phyloP scores from a whole-genome alignment of 2,888 invertebrate genomes.

The Drosophila mayaguana region DNA sequence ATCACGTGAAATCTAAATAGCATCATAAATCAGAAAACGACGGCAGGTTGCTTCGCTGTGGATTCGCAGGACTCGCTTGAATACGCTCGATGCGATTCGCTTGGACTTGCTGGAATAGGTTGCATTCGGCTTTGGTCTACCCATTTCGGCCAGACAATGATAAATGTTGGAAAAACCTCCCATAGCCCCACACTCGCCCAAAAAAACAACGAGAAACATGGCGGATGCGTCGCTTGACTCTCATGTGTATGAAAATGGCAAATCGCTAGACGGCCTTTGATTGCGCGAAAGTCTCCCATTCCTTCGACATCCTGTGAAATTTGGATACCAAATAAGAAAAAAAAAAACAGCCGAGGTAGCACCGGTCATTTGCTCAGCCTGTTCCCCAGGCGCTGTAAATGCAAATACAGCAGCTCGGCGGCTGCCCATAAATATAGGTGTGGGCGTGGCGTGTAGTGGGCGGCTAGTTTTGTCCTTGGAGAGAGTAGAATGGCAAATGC shows the following conservation, averaged over 20 bases:
- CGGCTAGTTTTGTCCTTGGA: slow-evolving; percentile 72
- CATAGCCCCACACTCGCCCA: too few relatives aligned
- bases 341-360: slow-evolving; percentile 35
- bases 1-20: slow-evolving; percentile 82
- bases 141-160: slow-evolving; percentile 72
- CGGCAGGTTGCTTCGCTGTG: slow-evolving; percentile 74
- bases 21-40: slow-evolving; percentile 82
- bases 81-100: slow-evolving; percentile 19
- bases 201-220: slow-evolving; percentile 34
- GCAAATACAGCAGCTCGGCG: slow-evolving; percentile 54
- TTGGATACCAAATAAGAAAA: neutral
- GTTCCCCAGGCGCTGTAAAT: slow-evolving; percentile 59
- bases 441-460: slow-evolving; percentile 40
- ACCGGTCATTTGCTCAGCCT: slow-evolving; percentile 73
- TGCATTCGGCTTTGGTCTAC: slow-evolving; percentile 46
- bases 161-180: slow-evolving; percentile 57
- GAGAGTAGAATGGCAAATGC: slow-evolving; percentile 54
- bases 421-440: slow-evolving; percentile 65
- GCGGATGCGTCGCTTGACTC: slow-evolving; percentile 65
- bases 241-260: slow-evolving; percentile 78
- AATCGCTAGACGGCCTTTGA: slow-evolving; percentile 79
- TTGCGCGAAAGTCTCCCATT: slow-evolving; percentile 56
- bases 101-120: slow-evolving; percentile 33
- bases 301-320: neutral
- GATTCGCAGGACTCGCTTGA: slow-evolving; percentile 31